A percentile compares a stretch with the other conserved stretches of the same genome.
Evolutionary conservation across 2,113 vertebrate species (phyloP).

Genomic region (Amphilophus citrinellus): DNA sequence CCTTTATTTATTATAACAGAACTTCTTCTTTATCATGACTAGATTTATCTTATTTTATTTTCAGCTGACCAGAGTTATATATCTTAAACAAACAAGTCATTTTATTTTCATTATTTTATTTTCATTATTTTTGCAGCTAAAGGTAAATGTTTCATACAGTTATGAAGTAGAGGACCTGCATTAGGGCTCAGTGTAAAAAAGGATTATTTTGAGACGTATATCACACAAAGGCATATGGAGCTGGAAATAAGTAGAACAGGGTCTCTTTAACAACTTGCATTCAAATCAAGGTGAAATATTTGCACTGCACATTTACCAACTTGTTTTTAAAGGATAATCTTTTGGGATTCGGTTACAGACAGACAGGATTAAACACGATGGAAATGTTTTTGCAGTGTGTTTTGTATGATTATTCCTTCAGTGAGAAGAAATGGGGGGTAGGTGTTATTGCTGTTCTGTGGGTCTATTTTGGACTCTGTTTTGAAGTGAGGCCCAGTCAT

Average conservation of each 20-base stretch:
- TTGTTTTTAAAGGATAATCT: conserved; percentile 3
- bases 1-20: no score
- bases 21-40: no score
- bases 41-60: no score
- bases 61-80: no score
- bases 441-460: not conserved
- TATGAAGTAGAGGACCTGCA: not conserved
- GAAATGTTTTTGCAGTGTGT: not conserved
- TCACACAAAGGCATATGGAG: not conserved
- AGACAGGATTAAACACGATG: not conserved
- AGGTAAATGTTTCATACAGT: not conserved
- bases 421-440: not conserved
- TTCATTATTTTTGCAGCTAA: not conserved
- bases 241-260: no score
- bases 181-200: not conserved
- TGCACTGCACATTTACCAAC: not conserved
- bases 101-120: not conserved
- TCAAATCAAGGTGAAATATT: not conserved
- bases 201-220: not conserved
- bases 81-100: no score
- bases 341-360: conserved; percentile 1
- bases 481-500: conserved; percentile 18
- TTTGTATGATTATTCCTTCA: not conserved
- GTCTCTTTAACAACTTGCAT: not conserved
- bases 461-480: conserved; percentile 3